Evolutionary conservation across 2,888 invertebrate genomes (phyloP).

Genomic region (Philaethria dido): DNA sequence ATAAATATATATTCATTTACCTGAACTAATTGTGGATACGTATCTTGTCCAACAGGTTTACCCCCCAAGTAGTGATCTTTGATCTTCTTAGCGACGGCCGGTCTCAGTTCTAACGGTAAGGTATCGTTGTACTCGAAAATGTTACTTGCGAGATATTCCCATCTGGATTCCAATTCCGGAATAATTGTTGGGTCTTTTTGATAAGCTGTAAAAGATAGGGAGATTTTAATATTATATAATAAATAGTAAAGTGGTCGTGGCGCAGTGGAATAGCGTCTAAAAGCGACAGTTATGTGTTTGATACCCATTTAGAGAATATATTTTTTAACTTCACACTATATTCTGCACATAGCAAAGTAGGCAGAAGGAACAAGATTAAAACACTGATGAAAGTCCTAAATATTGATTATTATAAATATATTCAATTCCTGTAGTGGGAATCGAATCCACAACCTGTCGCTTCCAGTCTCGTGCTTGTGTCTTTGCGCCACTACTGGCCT

Average conservation of each 20-base stretch:
- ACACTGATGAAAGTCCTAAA: too few species aligned
- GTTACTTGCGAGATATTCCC: slow-evolving; percentile 84
- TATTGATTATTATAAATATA: too few species aligned
- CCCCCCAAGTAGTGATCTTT: slow-evolving; percentile 82
- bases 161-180: slow-evolving; percentile 80
- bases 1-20: slow-evolving; percentile 55
- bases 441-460: too few species aligned
- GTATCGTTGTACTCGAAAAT: slow-evolving; percentile 86
- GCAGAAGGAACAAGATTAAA: too few species aligned
- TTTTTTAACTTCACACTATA: too few species aligned
- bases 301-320: too few species aligned
- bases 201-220: slow-evolving; percentile 52
- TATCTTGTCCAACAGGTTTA: slow-evolving; percentile 76
- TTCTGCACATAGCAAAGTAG: too few species aligned
- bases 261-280: neutral
- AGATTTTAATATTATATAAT: neutral
- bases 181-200: slow-evolving; percentile 70
- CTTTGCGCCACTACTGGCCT: too few species aligned
- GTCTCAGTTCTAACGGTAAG: slow-evolving; percentile 70
- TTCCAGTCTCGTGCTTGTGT: too few species aligned
- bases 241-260: neutral
- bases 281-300: too few species aligned
- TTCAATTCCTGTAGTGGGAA: too few species aligned
- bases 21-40: slow-evolving; percentile 68
- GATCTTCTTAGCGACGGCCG: slow-evolving; percentile 77